Evolutionary conservation across 2,797 vertebrate genomes (phyloP).

Genomic region (Acrocephalus scirpaceus): DNA sequence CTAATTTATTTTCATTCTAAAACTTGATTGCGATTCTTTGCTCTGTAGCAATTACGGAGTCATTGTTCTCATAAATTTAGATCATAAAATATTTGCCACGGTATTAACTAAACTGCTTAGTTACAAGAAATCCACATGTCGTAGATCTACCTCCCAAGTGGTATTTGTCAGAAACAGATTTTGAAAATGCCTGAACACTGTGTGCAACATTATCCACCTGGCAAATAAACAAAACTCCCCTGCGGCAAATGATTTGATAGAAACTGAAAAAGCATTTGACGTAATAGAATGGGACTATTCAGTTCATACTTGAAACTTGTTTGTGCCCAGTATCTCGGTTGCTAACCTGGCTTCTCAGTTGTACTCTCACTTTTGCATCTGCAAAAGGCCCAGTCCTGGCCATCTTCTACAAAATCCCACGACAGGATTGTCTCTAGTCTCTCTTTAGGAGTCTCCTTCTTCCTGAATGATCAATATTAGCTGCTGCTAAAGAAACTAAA

Average conservation of each 20-base stretch:
- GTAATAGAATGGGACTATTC: constrained; percentile 59
- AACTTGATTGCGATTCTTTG: constrained; percentile 26
- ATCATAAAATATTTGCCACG: constrained; percentile 22
- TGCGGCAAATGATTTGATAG: constrained; percentile 60
- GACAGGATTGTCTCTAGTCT: not conserved
- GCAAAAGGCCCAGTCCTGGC: not conserved
- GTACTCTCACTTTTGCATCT: constrained; percentile 26
- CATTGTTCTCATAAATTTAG: constrained; percentile 23
- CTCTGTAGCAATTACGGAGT: not conserved
- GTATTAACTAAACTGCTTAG: constrained; percentile 8
- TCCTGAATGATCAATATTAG: not conserved
- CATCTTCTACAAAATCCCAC: not conserved
- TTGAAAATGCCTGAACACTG: constrained; percentile 21
- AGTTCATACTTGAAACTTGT: constrained; percentile 25
- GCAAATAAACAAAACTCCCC: constrained; percentile 43
- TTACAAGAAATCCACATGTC: not conserved
- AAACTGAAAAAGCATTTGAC: constrained; percentile 55
- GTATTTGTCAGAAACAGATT: constrained; percentile 57
- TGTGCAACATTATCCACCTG: constrained; percentile 63
- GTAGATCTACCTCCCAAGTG: constrained; percentile 44
- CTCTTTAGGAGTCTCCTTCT: not conserved
- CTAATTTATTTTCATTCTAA: constrained; percentile 22
- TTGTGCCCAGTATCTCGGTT: not conserved
- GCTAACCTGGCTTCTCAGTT: constrained; percentile 46
- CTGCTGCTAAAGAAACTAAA: not conserved